Evolutionary conservation across 2,888 invertebrate genomes (phyloP).

Genomic region (Megastigmus dorsalis): DNA sequence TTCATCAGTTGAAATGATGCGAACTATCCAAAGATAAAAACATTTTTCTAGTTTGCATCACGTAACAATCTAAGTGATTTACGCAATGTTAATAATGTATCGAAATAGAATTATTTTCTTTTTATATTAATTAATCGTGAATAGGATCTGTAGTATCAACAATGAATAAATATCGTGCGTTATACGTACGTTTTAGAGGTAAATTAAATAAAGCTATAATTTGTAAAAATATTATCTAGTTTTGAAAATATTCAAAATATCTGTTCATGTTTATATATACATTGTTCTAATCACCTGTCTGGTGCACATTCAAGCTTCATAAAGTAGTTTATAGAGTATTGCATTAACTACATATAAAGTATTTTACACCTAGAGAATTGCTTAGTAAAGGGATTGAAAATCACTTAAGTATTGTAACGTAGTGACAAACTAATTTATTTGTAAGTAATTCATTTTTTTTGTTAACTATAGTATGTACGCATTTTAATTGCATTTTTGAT

Average conservation of each 20-base stretch:
- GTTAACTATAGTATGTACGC: too few relatives aligned
- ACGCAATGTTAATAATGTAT: conserved; percentile 18
- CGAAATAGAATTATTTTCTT: conserved; percentile 8
- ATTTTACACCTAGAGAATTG: neutral
- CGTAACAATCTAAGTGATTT: neutral
- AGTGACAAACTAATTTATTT: neutral
- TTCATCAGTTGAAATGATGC: conserved; percentile 65
- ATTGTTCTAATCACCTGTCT: neutral
- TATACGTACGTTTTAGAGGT: neutral
- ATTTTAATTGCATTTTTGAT: conserved; percentile 16
- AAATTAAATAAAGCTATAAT: neutral
- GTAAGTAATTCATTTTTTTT: too few relatives aligned
- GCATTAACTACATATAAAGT: neutral
- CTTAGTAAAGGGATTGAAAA: neutral
- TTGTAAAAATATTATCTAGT: neutral
- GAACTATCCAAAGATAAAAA: conserved; percentile 55
- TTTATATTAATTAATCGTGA: neutral
- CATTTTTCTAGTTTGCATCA: conserved; percentile 19
- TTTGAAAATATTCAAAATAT: too few relatives aligned
- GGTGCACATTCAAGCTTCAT: neutral
- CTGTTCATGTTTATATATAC: too few relatives aligned
- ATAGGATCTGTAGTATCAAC: neutral
- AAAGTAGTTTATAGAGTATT: neutral
- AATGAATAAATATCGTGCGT: neutral
- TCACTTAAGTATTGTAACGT: neutral